phyloP scores from a whole-genome alignment of 2,113 vertebrate genomes.

The Notarius lentiginosus region DNA sequence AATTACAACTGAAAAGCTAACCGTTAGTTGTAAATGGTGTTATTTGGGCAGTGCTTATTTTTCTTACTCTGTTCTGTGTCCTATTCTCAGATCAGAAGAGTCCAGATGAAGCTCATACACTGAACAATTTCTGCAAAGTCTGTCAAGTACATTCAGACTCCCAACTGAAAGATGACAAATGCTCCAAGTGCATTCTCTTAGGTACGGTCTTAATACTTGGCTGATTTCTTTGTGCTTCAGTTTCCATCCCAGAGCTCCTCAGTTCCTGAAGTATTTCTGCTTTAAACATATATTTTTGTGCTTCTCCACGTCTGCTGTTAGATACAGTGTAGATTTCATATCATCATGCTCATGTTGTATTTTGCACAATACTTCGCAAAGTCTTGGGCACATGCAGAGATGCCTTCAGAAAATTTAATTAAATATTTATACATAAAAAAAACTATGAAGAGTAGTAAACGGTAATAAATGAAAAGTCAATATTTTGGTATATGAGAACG shows the following conservation, averaged over 20 bases:
- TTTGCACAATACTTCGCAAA: too few species aligned
- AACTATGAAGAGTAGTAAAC: too few species aligned
- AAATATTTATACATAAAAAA: too few species aligned
- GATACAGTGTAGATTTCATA: neutral
- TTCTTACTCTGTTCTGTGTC: neutral
- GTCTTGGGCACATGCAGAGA: too few species aligned
- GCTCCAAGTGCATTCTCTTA: slow-evolving; percentile 87
- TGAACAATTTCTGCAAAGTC: slow-evolving; percentile 96
- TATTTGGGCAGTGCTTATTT: neutral
- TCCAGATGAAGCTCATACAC: slow-evolving; percentile 85
- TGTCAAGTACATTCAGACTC: slow-evolving; percentile 85
- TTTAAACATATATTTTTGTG: neutral
- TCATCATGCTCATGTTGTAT: neutral
- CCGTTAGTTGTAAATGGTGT: neutral
- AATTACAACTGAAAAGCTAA: neutral
- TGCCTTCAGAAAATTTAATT: too few species aligned
- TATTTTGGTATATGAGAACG: too few species aligned
- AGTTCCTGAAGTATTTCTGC: neutral
- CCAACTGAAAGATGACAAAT: slow-evolving; percentile 90
- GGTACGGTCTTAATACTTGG: slow-evolving; percentile 68
- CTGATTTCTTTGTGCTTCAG: neutral
- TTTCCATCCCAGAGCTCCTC: neutral
- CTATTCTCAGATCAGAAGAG: slow-evolving; percentile 84
- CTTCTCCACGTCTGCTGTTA: neutral
- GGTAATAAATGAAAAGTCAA: too few species aligned